These are phyloP conservation scores for Subacronicta megacephala DNA, from an alignment of 2,888 invertebrate species.

Conservation along the genomic window DNA sequence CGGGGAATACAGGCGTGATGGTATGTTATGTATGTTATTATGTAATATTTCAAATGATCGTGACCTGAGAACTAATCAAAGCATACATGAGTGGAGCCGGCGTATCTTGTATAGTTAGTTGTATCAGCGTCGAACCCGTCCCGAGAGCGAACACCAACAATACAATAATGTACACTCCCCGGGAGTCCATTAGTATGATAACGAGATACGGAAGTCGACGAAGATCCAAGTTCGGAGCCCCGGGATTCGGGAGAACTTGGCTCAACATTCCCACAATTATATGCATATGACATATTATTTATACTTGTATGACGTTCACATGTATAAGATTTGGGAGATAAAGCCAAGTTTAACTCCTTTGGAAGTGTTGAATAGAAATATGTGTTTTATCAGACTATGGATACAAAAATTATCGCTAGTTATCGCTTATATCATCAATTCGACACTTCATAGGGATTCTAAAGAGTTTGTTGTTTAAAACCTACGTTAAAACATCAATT, in stretches of 20 bases:
- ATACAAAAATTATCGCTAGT: too few relatives aligned
- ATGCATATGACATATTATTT: conserved; percentile 26
- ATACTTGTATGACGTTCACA: conserved; percentile 20
- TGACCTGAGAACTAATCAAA: conserved; percentile 21
- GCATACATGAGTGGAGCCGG: conserved; percentile 5
- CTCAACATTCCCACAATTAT: conserved; percentile 55
- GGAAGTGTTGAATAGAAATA: not conserved
- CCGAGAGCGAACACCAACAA: conserved; percentile 56
- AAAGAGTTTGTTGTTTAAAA: too few relatives aligned
- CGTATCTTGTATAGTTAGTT: conserved; percentile 30
- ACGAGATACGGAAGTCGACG: conserved; percentile 65
- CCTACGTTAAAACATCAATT: too few relatives aligned
- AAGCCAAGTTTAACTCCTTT: conserved; percentile 23
- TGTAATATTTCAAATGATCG: not conserved
- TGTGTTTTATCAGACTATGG: not conserved
- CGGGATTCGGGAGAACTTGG: conserved; percentile 49
- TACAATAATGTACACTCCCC: conserved; percentile 67
- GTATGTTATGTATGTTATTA: too few relatives aligned
- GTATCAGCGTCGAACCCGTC: conserved; percentile 48
- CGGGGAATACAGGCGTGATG: too few relatives aligned
- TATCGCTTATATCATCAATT: too few relatives aligned
- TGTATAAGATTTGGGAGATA: conserved; percentile 22
- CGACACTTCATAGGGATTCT: too few relatives aligned
- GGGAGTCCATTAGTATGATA: conserved; percentile 77
- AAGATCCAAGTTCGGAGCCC: conserved; percentile 55